These are phyloP conservation scores for Sarcophaga rosellei DNA, from an alignment of 2,888 invertebrate genomes.

Conservation along the genomic window DNA sequence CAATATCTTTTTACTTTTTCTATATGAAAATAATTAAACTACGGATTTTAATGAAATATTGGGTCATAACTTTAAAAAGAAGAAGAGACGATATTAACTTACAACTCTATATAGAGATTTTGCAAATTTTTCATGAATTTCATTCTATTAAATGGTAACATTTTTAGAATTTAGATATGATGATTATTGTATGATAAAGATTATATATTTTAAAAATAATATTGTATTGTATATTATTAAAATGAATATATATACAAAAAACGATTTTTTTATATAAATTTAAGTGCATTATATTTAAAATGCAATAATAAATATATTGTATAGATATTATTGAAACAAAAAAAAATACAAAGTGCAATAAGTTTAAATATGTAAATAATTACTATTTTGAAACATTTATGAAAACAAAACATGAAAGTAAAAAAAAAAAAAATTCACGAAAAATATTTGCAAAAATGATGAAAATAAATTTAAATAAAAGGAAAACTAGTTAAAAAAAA, in stretches of 20 bases:
- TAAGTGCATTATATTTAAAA: constrained; percentile 45
- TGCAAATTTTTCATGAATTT: constrained; percentile 72
- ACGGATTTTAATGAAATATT: constrained; percentile 31
- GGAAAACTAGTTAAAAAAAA: constrained; percentile 67
- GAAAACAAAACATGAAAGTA: constrained; percentile 44
- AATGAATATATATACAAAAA: constrained; percentile 39
- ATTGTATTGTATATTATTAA: constrained; percentile 12
- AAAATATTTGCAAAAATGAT: constrained; percentile 74
- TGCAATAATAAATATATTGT: constrained; percentile 42
- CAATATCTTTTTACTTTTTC: neutral
- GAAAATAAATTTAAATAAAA: constrained; percentile 53
- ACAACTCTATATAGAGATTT: constrained; percentile 52
- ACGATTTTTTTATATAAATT: neutral
- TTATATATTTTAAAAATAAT: constrained; percentile 10
- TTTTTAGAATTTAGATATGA: constrained; percentile 28
- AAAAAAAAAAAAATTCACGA: constrained; percentile 75
- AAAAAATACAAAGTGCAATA: constrained; percentile 55
- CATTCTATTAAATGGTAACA: constrained; percentile 49
- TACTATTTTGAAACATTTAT: constrained; percentile 47
- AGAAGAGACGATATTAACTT: constrained; percentile 19
- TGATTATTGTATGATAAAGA: constrained; percentile 30
- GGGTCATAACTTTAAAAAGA: constrained; percentile 24
- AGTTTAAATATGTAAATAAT: constrained; percentile 59
- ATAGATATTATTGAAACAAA: constrained; percentile 41
- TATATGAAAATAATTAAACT: neutral